Base-by-base conservation (phyloP, 2,113 vertebrate species). In the Silurus glanis region DNA sequence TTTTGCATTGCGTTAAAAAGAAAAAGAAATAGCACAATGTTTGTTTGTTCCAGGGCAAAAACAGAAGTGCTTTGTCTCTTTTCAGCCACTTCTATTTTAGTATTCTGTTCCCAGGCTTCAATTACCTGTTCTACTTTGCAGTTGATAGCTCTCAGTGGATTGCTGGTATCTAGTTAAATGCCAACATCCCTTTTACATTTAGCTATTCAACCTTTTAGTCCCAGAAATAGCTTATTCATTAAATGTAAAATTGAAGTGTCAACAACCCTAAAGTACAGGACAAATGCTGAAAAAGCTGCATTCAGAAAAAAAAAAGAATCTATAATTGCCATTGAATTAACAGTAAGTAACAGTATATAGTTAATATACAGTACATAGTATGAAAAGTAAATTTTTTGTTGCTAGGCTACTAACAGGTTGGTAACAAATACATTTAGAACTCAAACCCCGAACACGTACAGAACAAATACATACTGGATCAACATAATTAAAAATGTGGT, bases 101-200 rank as follows among this genome's bases (percentile, higher is more conserved):
- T 87, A 75, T 84, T 87, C 66, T 72, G 47, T 80, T 89, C 74
- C 55, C 56, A 75, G 76, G 67, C 78, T 82, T 87, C 80, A 82
- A 90, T 79, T 55, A 86, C 76, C 71, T 81, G 72, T 74, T 87
- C 83, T 85, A 72, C 56, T 61, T 85, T 90, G 86, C 90, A 89
- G 91, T 87, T 91, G 91, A 88, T 87, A 85, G 89, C 23, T 58
- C 83, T 79, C 64, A 76, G 83, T 69, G 85, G 80, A 91, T 90
- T 47, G 82, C 83, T 90, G 84, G 61, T 74, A 86, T 89, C 86
- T 86, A 86, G 82, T 80, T 64, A 87, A 82, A 84, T 83, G 69
- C 62, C 86, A 89, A 80, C 72, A 55, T 84, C 74, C 84, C 86
- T 83, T 64, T 84, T n/a, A 21, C 58, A 83, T 88, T 83, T 78